phyloP scores from a whole-genome alignment of 2,113 vertebrate species.

The Leptobrachium ailaonicum region DNA sequence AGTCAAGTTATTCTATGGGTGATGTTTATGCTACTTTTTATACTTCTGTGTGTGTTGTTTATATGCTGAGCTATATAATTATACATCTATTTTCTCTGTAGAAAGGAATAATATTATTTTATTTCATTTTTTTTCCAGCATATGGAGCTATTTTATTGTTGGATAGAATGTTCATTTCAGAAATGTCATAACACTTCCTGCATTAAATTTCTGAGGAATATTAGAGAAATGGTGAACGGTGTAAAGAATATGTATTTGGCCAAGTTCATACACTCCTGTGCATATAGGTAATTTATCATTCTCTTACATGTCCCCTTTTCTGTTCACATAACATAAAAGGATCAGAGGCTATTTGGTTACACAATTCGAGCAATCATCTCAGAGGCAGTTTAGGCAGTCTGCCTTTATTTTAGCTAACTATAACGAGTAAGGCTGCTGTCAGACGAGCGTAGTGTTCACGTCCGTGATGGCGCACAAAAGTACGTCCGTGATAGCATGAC shows the following conservation, averaged over 20 bases:
- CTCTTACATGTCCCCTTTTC: not conserved
- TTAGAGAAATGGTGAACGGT: conserved; percentile 16
- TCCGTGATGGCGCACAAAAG: too few relatives aligned
- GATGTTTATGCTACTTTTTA: too few relatives aligned
- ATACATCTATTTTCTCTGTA: too few relatives aligned
- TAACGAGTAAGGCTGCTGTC: too few relatives aligned
- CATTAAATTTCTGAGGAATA: conserved; percentile 47
- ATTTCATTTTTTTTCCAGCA: conserved; percentile 55
- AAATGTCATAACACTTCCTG: conserved; percentile 45
- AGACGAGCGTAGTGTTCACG: too few relatives aligned
- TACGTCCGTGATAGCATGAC: too few relatives aligned
- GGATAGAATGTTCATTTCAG: conserved; percentile 48
- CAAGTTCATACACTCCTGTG: conserved; percentile 39
- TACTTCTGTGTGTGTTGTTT: too few relatives aligned
- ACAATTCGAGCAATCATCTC: not conserved
- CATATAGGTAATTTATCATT: conserved; percentile 50
- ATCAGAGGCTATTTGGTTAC: not conserved
- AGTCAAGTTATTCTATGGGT: too few relatives aligned
- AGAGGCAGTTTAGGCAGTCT: too few relatives aligned
- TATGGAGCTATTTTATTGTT: conserved; percentile 62
- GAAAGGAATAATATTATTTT: too few relatives aligned
- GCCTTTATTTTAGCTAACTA: too few relatives aligned
- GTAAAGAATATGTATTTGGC: conserved; percentile 24
- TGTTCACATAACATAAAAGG: not conserved
- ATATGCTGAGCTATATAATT: too few relatives aligned